Evolutionary conservation across 2,888 invertebrate species (phyloP).

Genomic region (Auanema freiburgensis): DNA sequence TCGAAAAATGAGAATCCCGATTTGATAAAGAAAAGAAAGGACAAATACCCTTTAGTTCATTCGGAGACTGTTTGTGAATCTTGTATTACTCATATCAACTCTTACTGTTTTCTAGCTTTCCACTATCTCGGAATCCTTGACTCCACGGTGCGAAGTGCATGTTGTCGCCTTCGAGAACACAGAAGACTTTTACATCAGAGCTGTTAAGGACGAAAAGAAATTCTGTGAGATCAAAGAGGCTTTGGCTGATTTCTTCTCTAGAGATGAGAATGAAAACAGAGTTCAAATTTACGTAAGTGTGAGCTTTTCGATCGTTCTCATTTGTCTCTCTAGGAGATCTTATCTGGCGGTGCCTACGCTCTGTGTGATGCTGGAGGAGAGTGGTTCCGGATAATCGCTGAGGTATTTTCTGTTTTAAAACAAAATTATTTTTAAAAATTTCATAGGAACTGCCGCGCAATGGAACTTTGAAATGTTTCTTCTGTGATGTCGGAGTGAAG

Average conservation of each 20-base stretch:
- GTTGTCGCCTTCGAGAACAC: constrained; percentile 24
- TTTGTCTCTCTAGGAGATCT: constrained; percentile 33
- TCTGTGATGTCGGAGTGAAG: constrained; percentile 44
- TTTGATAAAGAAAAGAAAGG: constrained; percentile 33
- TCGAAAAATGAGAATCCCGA: constrained; percentile 31
- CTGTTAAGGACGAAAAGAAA: constrained; percentile 15
- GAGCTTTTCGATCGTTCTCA: not conserved
- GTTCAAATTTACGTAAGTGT: constrained; percentile 40
- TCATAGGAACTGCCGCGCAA: constrained; percentile 32
- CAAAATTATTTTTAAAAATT: not conserved
- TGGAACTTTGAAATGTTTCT: constrained; percentile 40
- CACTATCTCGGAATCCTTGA: not conserved
- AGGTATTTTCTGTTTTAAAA: constrained; percentile 15
- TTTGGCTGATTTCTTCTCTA: constrained; percentile 19
- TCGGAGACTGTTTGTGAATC: constrained; percentile 23
- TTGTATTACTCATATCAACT: not conserved
- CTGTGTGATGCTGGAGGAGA: constrained; percentile 43
- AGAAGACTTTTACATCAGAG: constrained; percentile 22
- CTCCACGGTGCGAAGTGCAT: constrained; percentile 11
- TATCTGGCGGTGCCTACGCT: constrained; percentile 43
- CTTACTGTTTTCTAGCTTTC: constrained; percentile 15
- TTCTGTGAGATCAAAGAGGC: constrained; percentile 20
- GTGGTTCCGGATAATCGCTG: constrained; percentile 42
- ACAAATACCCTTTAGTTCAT: constrained; percentile 37
- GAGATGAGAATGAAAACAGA: constrained; percentile 24